A percentile compares a stretch with the other conserved stretches of the same genome.
Conservation (phyloP, 2,797 vertebrate genomes). For the Leptodactylus fallax region DNA sequence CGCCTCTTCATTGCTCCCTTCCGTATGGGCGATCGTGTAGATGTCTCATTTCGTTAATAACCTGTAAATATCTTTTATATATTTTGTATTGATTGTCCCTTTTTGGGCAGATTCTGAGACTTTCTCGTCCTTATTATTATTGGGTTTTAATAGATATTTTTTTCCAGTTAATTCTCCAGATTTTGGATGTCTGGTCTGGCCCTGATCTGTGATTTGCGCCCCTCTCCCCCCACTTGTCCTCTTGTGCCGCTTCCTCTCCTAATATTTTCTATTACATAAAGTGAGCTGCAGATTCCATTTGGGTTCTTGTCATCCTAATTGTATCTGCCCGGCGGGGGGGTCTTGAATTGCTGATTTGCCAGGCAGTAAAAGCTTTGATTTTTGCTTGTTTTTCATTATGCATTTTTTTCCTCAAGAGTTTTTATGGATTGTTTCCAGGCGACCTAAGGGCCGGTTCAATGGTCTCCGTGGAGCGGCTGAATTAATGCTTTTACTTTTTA, state of each 20-base stretch:
- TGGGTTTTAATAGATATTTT: no score
- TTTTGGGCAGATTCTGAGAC: no score
- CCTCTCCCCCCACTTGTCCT: background rate
- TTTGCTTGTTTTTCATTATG: conserved; percentile 14
- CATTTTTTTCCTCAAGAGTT: conserved; percentile 25
- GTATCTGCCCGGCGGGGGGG: conserved; percentile 13
- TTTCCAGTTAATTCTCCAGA: no score
- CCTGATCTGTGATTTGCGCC: no score
- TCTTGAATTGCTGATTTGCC: conserved; percentile 35
- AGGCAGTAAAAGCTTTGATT: conserved; percentile 54
- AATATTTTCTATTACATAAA: background rate
- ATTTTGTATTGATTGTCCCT: no score
- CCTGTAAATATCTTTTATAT: no score
- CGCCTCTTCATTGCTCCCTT: no score
- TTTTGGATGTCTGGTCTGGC: no score
- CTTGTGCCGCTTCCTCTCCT: background rate
- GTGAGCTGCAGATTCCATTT: conserved; percentile 24
- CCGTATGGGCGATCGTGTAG: no score
- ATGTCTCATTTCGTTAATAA: no score
- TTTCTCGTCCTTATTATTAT: no score
- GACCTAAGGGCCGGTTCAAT: conserved; percentile 27
- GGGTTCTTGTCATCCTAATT: conserved; percentile 26
- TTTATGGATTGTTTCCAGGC: conserved; percentile 42
- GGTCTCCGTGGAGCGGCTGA: conserved; percentile 26
- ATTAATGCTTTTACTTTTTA: conserved; percentile 45